Conservation (phyloP, 2,888 invertebrate species). For the Diadegma fenestrale region DNA sequence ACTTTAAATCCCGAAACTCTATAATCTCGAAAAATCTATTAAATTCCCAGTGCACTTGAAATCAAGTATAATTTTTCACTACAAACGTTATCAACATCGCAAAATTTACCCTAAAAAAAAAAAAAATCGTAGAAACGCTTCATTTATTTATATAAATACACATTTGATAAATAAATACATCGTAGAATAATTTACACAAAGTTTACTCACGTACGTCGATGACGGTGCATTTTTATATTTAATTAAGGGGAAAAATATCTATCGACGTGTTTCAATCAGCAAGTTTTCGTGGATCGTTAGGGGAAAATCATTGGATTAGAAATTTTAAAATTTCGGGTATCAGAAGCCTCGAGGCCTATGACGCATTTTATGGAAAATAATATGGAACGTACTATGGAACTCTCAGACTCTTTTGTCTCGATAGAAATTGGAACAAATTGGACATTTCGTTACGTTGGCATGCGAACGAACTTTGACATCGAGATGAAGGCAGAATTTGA, state of each 20-base stretch:
- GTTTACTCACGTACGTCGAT: neutral
- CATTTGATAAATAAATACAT: neutral
- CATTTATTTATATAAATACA: neutral
- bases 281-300: neutral
- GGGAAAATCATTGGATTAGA: neutral
- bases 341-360: neutral
- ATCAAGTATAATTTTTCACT: neutral
- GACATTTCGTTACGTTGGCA: neutral
- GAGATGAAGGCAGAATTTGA: neutral
- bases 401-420: neutral
- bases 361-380: neutral
- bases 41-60: neutral
- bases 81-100: neutral
- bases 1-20: neutral
- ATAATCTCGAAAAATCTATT: too few relatives aligned
- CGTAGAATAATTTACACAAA: neutral
- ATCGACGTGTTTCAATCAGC: neutral
- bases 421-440: neutral
- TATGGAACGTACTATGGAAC: neutral
- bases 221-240: neutral
- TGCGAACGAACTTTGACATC: neutral
- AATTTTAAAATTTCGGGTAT: neutral
- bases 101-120: neutral
- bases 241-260: neutral
- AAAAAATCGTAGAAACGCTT: neutral